A percentile compares a stretch with the other conserved stretches of the same genome.
Evolutionary conservation across 2,888 invertebrate species (phyloP).

Genomic region (Falcaria lacertinaria): DNA sequence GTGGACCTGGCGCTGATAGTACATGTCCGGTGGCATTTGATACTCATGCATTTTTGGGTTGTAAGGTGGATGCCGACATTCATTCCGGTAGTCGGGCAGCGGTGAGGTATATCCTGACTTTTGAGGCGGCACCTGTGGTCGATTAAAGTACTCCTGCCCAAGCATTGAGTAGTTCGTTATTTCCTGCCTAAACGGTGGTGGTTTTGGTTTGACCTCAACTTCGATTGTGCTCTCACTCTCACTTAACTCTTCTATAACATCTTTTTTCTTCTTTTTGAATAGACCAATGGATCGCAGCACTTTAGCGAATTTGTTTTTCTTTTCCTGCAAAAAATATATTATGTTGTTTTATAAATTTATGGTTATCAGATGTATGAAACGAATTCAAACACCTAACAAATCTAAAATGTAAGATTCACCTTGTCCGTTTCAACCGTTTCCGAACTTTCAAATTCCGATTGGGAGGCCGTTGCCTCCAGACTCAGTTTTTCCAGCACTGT

Average conservation of each 20-base stretch:
- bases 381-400: too few species aligned
- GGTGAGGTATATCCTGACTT: conserved; percentile 9
- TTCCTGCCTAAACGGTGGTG: conserved; percentile 47
- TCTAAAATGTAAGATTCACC: too few species aligned
- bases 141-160: conserved; percentile 45
- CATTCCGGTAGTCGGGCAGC: conserved; percentile 2
- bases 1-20: conserved; percentile 4
- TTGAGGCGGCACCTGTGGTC: conserved; percentile 32
- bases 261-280: conserved; percentile 51
- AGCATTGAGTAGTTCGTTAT: conserved; percentile 55
- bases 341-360: too few species aligned
- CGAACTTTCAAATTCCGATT: conserved; percentile 44
- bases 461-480: conserved; percentile 36
- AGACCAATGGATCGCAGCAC: conserved; percentile 47
- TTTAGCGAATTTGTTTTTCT: conserved; percentile 42
- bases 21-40: conserved; percentile 7
- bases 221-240: conserved; percentile 49
- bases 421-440: conserved; percentile 27
- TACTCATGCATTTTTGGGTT: conserved; percentile 19
- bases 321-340: conserved; percentile 35
- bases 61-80: conserved; percentile 9
- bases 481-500: conserved; percentile 56
- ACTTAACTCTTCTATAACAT: conserved; percentile 49
- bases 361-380: too few species aligned
- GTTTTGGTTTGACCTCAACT: conserved; percentile 28